Conservation (phyloP, 64 coral and sea anemone genomes). For the Anthopleura sola region DNA sequence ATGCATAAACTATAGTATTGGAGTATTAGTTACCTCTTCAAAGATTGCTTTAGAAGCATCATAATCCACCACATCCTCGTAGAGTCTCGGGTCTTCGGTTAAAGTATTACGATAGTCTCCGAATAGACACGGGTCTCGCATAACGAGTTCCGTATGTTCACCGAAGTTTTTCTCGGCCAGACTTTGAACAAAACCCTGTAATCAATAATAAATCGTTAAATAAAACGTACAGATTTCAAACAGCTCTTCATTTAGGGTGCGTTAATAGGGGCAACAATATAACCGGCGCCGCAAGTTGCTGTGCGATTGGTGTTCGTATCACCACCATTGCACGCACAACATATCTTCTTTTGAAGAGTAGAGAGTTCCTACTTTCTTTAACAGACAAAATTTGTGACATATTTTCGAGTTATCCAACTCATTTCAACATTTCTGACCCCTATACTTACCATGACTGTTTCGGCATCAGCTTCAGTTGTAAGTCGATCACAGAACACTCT, state of each 20-base stretch:
- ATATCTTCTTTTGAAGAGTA: not conserved
- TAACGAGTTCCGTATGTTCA: slow-evolving; percentile 53
- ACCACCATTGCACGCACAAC: not conserved
- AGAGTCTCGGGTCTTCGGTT: slow-evolving; percentile 85
- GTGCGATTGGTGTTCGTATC: no score
- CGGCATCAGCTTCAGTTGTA: slow-evolving; percentile 70
- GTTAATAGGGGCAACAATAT: no score
- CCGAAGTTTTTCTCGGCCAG: slow-evolving; percentile 83
- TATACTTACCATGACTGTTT: slow-evolving; percentile 81
- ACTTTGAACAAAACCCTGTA: slow-evolving; percentile 75
- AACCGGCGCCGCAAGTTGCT: no score
- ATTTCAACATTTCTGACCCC: not conserved
- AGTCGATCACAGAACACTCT: slow-evolving; percentile 98
- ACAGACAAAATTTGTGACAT: no score
- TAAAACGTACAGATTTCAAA: not conserved
- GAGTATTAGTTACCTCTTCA: slow-evolving; percentile 69
- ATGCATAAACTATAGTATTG: not conserved
- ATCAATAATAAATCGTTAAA: not conserved
- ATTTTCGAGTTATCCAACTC: no score
- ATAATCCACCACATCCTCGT: slow-evolving; percentile 96
- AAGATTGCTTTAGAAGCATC: slow-evolving; percentile 95
- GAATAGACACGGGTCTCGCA: slow-evolving; percentile 88
- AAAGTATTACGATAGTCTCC: slow-evolving; percentile 94
- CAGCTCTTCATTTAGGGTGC: no score
- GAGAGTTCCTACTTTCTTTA: no score